Conservation (phyloP, 2,888 invertebrate species). For the Oscheius onirici region DNA sequence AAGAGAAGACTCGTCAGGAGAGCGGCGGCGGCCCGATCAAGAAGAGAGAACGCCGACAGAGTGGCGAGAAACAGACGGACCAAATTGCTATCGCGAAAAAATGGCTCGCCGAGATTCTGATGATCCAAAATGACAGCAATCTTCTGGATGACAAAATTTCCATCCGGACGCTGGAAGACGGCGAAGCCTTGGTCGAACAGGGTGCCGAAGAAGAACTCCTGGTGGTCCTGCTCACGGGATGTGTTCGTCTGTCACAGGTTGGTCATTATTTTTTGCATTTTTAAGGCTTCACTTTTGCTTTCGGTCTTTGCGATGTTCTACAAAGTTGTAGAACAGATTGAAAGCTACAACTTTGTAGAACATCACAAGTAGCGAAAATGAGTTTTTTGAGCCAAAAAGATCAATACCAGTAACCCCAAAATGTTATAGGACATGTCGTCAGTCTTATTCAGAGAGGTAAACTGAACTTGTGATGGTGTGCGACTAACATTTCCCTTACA, state of each 20-base stretch:
- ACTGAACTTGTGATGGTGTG: too few species aligned
- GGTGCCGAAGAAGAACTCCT: conserved; percentile 64
- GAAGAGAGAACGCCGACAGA: conserved; percentile 35
- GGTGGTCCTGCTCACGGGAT: conserved; percentile 58
- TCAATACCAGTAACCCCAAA: too few species aligned
- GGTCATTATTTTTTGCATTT: background rate
- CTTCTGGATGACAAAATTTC: conserved; percentile 49
- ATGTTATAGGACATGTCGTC: too few species aligned
- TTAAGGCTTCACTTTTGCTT: too few species aligned
- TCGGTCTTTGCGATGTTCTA: too few species aligned
- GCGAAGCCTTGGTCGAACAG: conserved; percentile 62
- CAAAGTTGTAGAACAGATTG: too few species aligned
- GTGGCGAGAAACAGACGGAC: conserved; percentile 37
- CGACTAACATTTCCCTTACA: too few species aligned
- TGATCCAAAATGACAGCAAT: conserved; percentile 75
- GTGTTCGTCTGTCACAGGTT: conserved; percentile 57
- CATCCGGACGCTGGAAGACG: conserved; percentile 49
- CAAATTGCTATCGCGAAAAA: conserved; percentile 43
- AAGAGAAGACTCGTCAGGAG: conserved; percentile 1
- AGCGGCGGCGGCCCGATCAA: conserved; percentile 25
- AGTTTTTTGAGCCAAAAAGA: too few species aligned
- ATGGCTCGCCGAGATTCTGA: conserved; percentile 66
- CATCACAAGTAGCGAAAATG: too few species aligned
- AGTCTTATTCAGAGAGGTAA: too few species aligned
- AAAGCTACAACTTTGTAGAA: too few species aligned